phyloP scores from a whole-genome alignment of 2,113 vertebrate genomes.

The Astatoreochromis straeleni region DNA sequence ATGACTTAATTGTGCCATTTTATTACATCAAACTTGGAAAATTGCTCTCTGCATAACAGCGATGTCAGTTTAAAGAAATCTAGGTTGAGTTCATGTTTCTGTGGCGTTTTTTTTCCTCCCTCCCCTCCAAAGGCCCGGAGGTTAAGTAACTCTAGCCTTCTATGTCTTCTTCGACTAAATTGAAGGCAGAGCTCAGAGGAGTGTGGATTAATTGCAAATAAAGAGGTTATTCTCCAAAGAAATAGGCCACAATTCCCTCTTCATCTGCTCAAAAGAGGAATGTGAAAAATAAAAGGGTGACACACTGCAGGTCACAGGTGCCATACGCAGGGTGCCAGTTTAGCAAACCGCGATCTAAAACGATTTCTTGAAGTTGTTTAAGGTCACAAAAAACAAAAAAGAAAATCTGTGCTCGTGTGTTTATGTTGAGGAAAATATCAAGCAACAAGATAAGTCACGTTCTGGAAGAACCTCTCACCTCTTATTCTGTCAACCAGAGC shows the following conservation, averaged over 20 bases:
- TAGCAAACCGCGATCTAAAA: not conserved
- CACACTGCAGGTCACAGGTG: constrained; percentile 16
- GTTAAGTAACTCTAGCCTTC: constrained; percentile 64
- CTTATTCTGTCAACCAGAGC: not conserved
- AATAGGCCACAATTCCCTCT: constrained; percentile 59
- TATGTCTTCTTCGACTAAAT: constrained; percentile 60
- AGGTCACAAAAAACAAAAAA: not conserved
- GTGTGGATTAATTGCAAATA: constrained; percentile 66
- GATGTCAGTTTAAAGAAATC: constrained; percentile 37
- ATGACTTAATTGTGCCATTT: constrained; percentile 52
- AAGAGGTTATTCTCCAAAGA: constrained; percentile 68
- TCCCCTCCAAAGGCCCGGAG: constrained; percentile 45
- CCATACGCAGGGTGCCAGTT: not conserved
- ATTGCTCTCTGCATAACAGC: not conserved
- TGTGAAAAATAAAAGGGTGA: not conserved
- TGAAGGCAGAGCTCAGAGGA: constrained; percentile 62
- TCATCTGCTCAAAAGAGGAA: constrained; percentile 14
- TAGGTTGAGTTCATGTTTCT: constrained; percentile 62
- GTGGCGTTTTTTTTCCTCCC: not conserved
- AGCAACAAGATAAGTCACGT: not conserved
- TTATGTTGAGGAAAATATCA: not conserved
- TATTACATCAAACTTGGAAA: constrained; percentile 18
- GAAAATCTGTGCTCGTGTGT: not conserved
- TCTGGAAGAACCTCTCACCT: constrained; percentile 20
- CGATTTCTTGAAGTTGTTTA: not conserved